Base-by-base conservation (phyloP, 1,140 invertebrate species). In the Parapsyche elsis region DNA sequence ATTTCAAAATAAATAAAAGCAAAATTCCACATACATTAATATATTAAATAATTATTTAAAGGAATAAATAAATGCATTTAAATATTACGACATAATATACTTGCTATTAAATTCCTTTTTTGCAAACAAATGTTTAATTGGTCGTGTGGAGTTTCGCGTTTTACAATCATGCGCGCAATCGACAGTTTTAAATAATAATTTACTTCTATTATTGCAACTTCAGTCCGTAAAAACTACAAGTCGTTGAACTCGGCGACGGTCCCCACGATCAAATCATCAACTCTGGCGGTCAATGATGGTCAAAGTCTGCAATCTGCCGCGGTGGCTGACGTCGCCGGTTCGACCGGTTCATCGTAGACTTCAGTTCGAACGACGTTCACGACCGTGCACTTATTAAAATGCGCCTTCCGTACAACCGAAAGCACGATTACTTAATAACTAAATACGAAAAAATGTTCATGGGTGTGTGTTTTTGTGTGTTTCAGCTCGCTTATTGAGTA, bases 401-500 rank as follows among this genome's bases (percentile, higher is more conserved):
- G 73, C 80, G 74, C 75, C 78, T 74, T 82, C 81, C 23, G 80
- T 82, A 82, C 38, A 82, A 82, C 81, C 80, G 81, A 82, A 78
- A 73, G 59, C 81, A 80, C 71, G 14, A 5, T 12, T 46, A 76
- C 24, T 70, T 70, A 73, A 38, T 59, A n/a, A 59, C 46, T 38
- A 19, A 61, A 61, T 61, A 61, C 57, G 21, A 19, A 53, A 61
- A 21, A 19, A 9, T 19, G 16, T 61, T 61, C 16, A 21, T 61
- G 12, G 49, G 12, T 2, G 49, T 1, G 30, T 38, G 30, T 38
- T 38, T 38, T 38, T 38, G 1, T 4, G 30, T 38, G 30, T 38
- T 38, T 38, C 30, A 38, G 7, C 30, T 38, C 30, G 30, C 7
- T 38, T 38, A 38, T 38, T 38, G 30, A 38, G 7, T 38, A 38